Conservation (phyloP, 2,888 invertebrate genomes). For the Tetanocera ferruginea region DNA sequence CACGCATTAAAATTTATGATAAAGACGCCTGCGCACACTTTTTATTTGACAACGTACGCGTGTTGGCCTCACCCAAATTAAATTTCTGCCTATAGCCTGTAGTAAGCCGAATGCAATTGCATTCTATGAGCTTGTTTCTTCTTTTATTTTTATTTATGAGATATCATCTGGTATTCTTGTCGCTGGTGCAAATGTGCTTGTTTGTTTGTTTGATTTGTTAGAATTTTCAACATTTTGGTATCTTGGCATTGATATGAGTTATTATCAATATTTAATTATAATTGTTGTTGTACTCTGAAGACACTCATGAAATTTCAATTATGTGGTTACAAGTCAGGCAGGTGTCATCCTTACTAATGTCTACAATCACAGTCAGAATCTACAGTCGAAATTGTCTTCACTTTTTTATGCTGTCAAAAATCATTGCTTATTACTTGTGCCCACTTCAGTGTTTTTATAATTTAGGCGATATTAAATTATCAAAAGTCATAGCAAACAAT, state of each 20-base stretch:
- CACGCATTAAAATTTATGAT: background rate
- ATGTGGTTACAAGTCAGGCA: slow-evolving; percentile 48
- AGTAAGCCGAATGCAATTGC: background rate
- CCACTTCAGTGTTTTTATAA: background rate
- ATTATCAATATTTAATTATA: slow-evolving; percentile 65
- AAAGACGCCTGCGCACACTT: background rate
- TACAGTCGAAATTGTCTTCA: too few species aligned
- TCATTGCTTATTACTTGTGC: background rate
- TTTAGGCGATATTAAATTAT: background rate
- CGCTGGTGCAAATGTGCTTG: slow-evolving; percentile 9
- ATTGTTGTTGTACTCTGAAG: slow-evolving; percentile 42
- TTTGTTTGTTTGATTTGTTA: background rate
- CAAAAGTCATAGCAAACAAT: background rate
- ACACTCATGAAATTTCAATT: slow-evolving; percentile 65
- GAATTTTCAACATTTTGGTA: background rate
- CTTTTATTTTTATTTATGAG: background rate
- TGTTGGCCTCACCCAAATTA: slow-evolving; percentile 23
- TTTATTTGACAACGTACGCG: background rate
- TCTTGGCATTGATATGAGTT: slow-evolving; percentile 53
- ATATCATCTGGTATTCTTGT: background rate
- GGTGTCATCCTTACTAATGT: background rate
- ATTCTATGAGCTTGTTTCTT: background rate
- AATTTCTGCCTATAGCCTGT: background rate
- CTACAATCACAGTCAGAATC: too few species aligned
- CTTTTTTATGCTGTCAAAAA: too few species aligned